Evolutionary conservation across 2,888 invertebrate species (phyloP), one percentile per base, ranked within the genome.

Genomic region (Strigamia maritima): DNA sequence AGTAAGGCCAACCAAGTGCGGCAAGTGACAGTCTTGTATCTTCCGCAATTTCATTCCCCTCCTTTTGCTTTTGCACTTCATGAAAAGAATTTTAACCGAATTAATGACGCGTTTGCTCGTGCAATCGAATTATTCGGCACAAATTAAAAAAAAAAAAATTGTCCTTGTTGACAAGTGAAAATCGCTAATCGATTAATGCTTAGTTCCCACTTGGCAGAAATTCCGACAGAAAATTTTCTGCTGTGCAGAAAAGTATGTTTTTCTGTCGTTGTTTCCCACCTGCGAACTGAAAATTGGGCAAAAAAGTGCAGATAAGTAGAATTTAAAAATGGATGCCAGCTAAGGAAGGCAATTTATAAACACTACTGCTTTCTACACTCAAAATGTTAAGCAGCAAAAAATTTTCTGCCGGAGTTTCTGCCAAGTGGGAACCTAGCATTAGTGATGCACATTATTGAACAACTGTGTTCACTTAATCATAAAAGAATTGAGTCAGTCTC

Each of bases 1-100:
- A 70, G 26, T 26, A 16, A n/a, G 70, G 26, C 70, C 70, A 70
- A 70, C 70, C 70, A 22, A 65, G 26, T 3, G 28, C 70, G 26
- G 3, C 28, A 26, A 12, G n/a, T 70, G 70, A 70, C 70, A 70
- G 70, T 70, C 28, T 28, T 70, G 28, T 70, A 26, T 70, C 70
- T 70, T 70, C 70, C 70, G 70, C 28, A 70, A 70, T 26, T 70
- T 70, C 70, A 54, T 54, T 44, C 54, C 54, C 54, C 3, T 70
- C 28, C 28, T 70, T 70, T 70, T 70, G 70, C 70, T 54, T 54
- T 54, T 54, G 54, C 70, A 70, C 70, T 28, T 70, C 70, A 28
- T 70, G 70, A 70, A 70, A 70, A 70, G 70, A 70, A 70, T 70
- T 70, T 70, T 70, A 70, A 70, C 70, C 26, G 26, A 70, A 70